Percentiles rank a stretch among this genome's conserved stretches.
Conservation (phyloP, 2,888 invertebrate species). For the Aphrophora alni region DNA sequence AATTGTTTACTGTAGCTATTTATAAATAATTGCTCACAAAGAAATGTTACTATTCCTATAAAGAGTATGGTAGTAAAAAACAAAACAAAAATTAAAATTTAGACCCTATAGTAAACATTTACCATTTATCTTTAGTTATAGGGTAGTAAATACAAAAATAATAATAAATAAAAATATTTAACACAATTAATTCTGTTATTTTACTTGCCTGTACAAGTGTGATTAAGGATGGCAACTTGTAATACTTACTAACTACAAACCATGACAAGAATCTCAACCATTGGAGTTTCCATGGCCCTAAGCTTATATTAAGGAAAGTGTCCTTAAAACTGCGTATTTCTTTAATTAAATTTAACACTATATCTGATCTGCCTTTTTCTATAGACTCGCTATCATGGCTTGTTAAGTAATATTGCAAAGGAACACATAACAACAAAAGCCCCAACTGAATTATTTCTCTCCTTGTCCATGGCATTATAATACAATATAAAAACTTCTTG, state of each 20-base stretch:
- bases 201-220: too few species aligned
- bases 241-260: conserved; percentile 29
- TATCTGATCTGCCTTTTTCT: neutral
- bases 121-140: too few species aligned
- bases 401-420: conserved; percentile 28
- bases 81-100: too few species aligned
- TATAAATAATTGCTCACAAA: too few species aligned
- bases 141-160: too few species aligned
- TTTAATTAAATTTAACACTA: conserved; percentile 3
- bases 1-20: too few species aligned
- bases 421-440: conserved; percentile 28
- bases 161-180: too few species aligned
- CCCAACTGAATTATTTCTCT: conserved; percentile 27
- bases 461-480: neutral
- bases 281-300: neutral
- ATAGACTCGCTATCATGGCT: neutral
- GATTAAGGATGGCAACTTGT: too few species aligned
- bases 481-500: neutral
- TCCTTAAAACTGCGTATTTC: conserved; percentile 15
- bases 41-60: too few species aligned
- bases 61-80: too few species aligned
- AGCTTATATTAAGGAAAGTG: neutral
- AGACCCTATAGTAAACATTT: too few species aligned
- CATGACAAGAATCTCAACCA: conserved; percentile 25
- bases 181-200: too few species aligned